phyloP scores from a whole-genome alignment of 2,797 vertebrate species.

The Tragelaphus eurycerus region DNA sequence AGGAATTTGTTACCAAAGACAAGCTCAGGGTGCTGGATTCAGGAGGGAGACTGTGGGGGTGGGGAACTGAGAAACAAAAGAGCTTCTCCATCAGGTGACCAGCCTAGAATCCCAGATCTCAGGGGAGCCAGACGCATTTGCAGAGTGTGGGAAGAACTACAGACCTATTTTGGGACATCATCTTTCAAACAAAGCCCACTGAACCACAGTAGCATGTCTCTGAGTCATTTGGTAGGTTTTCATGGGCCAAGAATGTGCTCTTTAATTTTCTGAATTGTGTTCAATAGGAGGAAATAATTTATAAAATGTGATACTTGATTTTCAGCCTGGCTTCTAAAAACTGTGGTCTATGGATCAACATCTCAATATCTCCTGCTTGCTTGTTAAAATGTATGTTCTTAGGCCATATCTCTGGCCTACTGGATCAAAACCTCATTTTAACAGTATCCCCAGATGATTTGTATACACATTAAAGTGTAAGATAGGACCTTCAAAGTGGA shows the following conservation, averaged over 20 bases:
- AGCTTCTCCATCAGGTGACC: not conserved
- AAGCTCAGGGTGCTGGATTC: not conserved
- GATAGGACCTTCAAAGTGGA: not conserved
- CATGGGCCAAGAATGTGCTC: not conserved
- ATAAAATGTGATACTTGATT: not conserved
- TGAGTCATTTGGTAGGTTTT: not conserved
- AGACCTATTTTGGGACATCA: not conserved
- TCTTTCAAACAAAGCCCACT: not conserved
- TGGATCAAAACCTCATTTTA: not conserved
- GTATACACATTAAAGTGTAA: not conserved
- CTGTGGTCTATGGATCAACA: not conserved
- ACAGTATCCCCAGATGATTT: not conserved
- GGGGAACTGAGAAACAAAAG: not conserved
- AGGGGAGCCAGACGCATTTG: not conserved
- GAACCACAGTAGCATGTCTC: not conserved
- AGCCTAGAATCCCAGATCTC: not conserved
- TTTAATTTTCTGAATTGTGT: not conserved
- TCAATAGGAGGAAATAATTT: not conserved
- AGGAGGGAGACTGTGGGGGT: not conserved
- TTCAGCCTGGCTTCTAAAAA: not conserved
- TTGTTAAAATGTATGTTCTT: not conserved
- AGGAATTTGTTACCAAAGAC: not conserved
- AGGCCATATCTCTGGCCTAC: not conserved
- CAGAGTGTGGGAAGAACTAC: not conserved
- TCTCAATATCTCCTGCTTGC: not conserved